These are phyloP conservation scores for Drosophila sordidapex DNA, from an alignment of 2,888 invertebrate species.

Conservation along the genomic window DNA sequence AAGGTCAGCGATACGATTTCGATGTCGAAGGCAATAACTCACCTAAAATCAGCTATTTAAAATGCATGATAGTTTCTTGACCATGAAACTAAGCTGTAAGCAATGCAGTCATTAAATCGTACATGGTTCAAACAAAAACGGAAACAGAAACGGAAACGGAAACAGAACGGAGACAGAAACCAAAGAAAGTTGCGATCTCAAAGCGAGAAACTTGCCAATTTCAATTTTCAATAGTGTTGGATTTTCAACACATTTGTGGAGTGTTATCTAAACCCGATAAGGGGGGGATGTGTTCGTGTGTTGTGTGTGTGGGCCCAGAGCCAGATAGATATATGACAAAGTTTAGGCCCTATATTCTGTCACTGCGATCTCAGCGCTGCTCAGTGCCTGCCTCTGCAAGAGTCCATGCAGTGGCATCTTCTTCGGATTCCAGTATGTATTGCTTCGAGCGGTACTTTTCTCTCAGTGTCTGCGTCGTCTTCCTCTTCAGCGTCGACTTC, in stretches of 20 bases:
- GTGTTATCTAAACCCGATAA: neutral
- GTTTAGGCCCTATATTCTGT: neutral
- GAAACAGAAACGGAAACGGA: neutral
- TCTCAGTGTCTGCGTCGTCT: neutral
- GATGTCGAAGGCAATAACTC: slow-evolving; percentile 38
- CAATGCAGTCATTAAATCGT: slow-evolving; percentile 21
- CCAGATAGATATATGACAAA: neutral
- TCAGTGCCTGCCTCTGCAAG: slow-evolving; percentile 6
- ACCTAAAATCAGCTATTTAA: slow-evolving; percentile 36
- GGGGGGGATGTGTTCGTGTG: slow-evolving; percentile 9
- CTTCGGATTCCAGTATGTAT: neutral
- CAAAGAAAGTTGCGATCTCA: neutral
- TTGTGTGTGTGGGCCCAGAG: neutral
- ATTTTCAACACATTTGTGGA: neutral
- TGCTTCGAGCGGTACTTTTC: neutral
- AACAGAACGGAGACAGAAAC: neutral
- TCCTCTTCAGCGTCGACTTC: neutral
- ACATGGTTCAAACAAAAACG: neutral
- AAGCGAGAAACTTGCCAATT: slow-evolving; percentile 1
- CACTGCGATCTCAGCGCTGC: neutral
- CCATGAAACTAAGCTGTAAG: slow-evolving; percentile 43
- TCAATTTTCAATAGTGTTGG: slow-evolving; percentile 1
- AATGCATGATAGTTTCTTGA: slow-evolving; percentile 37
- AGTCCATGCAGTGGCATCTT: slow-evolving; percentile 11
- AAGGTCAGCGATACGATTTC: slow-evolving; percentile 10